Base-by-base conservation (phyloP, 2,797 vertebrate genomes). In the Falco novaeseelandiae region DNA sequence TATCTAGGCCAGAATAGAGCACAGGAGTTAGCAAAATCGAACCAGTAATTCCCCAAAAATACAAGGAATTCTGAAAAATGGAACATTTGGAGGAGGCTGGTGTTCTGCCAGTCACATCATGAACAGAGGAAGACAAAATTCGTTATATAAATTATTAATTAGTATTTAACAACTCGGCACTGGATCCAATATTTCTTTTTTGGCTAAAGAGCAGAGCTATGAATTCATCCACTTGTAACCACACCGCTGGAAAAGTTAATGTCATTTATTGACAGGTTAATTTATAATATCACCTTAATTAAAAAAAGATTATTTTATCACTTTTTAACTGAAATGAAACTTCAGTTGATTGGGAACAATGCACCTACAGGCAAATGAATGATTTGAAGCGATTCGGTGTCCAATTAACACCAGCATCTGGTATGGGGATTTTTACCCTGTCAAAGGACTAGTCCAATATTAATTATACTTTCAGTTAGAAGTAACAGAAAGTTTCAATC, bases 221-320 rank as follows among this genome's bases (percentile, higher is more conserved):
- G 4, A 93, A 92, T 71, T n/a, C 46, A 92, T 83, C 71, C 62
- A 54, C 52, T 87, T 90, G 52, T 73, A 96, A 93, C 90, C 67
- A 72, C 46, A 11, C 69, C 67, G 46, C 32, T 94, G 52, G 84
- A 96, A 90, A 96, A 78, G 71, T 74, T 96, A 92, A 87, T 80
- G 61, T 4, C 61, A 80, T 80, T 92, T 94, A 96, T 90, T 93
- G 83, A 83, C 81, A 93, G 67, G 74, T 91, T 84, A 96, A 96
- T 96, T 96, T 87, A 94, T 71, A 92, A 48, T 57, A 54, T 74
- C 79, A 92, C 74, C 54, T 96, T 94, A 90, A 96, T 94, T 94
- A 71, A 87, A 95, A 83, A 77, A 69, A 91, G 2, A 95, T 91
- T 82, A 89, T 67, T 38, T 90, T 81, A 96, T 63, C 88, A 42